Evolutionary conservation across 2,888 invertebrate genomes (phyloP), one percentile per base, ranked within the genome.

Genomic region (Lydus trimaculatus): DNA sequence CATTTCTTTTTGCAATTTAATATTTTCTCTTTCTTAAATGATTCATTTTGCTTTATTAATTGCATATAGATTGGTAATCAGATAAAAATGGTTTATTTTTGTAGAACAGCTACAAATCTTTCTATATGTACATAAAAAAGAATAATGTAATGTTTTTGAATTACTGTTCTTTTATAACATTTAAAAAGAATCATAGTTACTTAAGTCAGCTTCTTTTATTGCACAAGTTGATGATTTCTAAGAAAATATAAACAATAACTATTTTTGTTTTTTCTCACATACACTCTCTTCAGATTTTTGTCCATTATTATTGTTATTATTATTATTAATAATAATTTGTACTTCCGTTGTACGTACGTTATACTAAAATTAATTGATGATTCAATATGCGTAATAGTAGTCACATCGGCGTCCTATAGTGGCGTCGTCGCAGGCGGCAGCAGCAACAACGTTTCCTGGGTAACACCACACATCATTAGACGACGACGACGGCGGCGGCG

Each of bases 401-500:
- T 52, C 25, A 52, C 52, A 25, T 13, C 23, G 52, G 20, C 52
- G 52, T 23, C 23, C 17, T 2, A 6, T 43, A 5, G 17, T 43
- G 8, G 17, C 9, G 48, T n/a, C 3, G 17, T 20, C 20, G 48
- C 17, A 11, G 23, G 23, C 23, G 52, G 11, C 23, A 25, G 25
- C 52, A 8, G 23, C 25, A 8, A 0, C 25, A 9, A 25, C 23
- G 52, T 52, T 52, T 25, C 52, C 52, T 52, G 25, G 52, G 52
- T 11, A 52, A 52, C 52, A 52, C 1, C 2, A 25, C 23, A 25
- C n/a, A n/a, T n/a, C n/a, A n/a, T n/a, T n/a, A n/a, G n/a, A n/a
- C n/a, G n/a, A n/a, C n/a, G n/a, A n/a, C n/a, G n/a, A n/a, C n/a
- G 52, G 52, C 52, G 52, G 13, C 52, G 52, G 52, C 52, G 52